phyloP scores from a whole-genome alignment of 2,113 vertebrate genomes.

The Phyllopteryx taeniolatus region DNA sequence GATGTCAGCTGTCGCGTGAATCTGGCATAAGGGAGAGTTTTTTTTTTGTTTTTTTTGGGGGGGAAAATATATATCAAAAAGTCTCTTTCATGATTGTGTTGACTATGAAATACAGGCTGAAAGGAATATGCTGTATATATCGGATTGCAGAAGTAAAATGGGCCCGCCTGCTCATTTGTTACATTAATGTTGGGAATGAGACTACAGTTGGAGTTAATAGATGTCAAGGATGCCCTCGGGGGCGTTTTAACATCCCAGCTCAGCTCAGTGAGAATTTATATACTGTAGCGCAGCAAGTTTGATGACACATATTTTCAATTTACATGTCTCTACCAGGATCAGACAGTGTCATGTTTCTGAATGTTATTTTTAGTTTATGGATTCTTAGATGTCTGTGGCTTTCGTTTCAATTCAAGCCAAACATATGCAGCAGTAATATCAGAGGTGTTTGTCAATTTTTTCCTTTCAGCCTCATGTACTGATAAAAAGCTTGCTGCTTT shows the following conservation, averaged over 20 bases:
- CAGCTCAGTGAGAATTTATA: conserved; percentile 10
- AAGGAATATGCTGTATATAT: background rate
- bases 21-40: background rate
- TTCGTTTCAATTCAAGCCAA: background rate
- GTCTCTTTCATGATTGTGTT: background rate
- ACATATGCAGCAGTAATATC: background rate
- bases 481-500: too few species aligned
- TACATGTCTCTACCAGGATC: conserved; percentile 12
- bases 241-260: conserved; percentile 10
- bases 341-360: conserved; percentile 23
- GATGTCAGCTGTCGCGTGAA: background rate
- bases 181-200: conserved; percentile 17
- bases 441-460: background rate
- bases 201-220: background rate
- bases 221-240: background rate
- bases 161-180: background rate
- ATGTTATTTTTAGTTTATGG: conserved; percentile 35
- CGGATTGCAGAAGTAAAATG: background rate
- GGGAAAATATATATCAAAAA: background rate
- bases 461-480: too few species aligned
- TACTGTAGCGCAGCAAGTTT: conserved; percentile 14
- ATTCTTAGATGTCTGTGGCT: conserved; percentile 3
- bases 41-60: background rate
- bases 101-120: background rate
- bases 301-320: conserved; percentile 27